Percentiles rank a stretch among this genome's conserved stretches.
These are phyloP conservation scores for Xiphophorus hellerii DNA, from an alignment of 2,113 vertebrate genomes.

Conservation along the genomic window DNA sequence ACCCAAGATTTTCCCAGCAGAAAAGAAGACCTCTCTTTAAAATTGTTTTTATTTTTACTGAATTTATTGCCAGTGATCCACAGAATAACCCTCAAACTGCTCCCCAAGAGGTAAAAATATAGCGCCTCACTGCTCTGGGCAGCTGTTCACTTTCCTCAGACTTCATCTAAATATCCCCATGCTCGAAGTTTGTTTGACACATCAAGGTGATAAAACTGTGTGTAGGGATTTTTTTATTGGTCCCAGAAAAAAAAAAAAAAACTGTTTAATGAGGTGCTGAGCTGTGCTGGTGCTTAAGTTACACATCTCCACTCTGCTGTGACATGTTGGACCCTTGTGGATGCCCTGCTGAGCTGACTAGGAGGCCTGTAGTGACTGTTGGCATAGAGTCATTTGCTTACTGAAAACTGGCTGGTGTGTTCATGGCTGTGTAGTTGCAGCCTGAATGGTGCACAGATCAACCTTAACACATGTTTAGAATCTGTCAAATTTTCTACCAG, in stretches of 20 bases:
- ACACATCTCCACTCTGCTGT: slow-evolving; percentile 21
- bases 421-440: background rate
- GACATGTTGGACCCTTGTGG: slow-evolving; percentile 33
- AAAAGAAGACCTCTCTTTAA: too few relatives aligned
- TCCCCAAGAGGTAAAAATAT: background rate
- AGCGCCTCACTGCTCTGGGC: background rate
- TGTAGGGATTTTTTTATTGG: slow-evolving; percentile 17
- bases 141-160: background rate
- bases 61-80: too few relatives aligned
- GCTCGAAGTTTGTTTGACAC: slow-evolving; percentile 25
- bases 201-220: slow-evolving; percentile 30
- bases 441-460: background rate
- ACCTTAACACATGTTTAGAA: background rate
- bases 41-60: too few relatives aligned
- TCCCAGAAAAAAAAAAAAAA: slow-evolving; percentile 33
- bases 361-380: slow-evolving; percentile 29
- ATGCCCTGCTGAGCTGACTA: slow-evolving; percentile 12
- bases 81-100: background rate
- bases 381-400: slow-evolving; percentile 31
- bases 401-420: background rate
- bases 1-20: too few relatives aligned
- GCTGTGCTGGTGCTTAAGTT: slow-evolving; percentile 36
- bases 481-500: background rate
- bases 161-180: background rate
- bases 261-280: slow-evolving; percentile 56